Percentiles rank a stretch among this genome's conserved stretches.
phyloP scores from a whole-genome alignment of 2,888 invertebrate genomes.

The Noctua pronuba region DNA sequence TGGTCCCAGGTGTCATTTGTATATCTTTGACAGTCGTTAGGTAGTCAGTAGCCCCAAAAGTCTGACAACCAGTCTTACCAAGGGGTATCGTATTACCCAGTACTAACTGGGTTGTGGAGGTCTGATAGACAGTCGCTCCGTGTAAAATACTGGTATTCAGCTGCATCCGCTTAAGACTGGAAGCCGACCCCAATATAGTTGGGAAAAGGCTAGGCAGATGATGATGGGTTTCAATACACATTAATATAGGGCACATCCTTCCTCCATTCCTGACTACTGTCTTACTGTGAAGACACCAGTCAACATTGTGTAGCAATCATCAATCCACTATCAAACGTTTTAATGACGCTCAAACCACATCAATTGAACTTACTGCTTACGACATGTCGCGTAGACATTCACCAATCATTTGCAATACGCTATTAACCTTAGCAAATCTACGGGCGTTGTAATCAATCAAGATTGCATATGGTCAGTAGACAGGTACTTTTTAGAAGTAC shows the following conservation, averaged over 20 bases:
- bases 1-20: too few species aligned
- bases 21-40: too few species aligned
- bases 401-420: slow-evolving; percentile 46
- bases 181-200: too few species aligned
- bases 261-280: not conserved
- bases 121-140: too few species aligned
- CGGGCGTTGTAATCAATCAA: slow-evolving; percentile 30
- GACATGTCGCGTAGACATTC: slow-evolving; percentile 30
- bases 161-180: too few species aligned
- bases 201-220: too few species aligned
- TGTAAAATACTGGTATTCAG: too few species aligned
- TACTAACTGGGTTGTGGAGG: too few species aligned
- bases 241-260: not conserved
- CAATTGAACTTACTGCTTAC: slow-evolving; percentile 28
- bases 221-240: too few species aligned
- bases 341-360: slow-evolving; percentile 25
- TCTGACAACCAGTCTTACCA: too few species aligned
- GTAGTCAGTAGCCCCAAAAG: too few species aligned
- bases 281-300: not conserved
- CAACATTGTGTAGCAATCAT: not conserved
- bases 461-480: slow-evolving; percentile 13
- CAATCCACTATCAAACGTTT: not conserved
- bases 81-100: too few species aligned
- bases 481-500: slow-evolving; percentile 11
- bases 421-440: slow-evolving; percentile 32